Evolutionary conservation across 2,888 invertebrate genomes (phyloP).

Genomic region (Emmelina monodactyla): DNA sequence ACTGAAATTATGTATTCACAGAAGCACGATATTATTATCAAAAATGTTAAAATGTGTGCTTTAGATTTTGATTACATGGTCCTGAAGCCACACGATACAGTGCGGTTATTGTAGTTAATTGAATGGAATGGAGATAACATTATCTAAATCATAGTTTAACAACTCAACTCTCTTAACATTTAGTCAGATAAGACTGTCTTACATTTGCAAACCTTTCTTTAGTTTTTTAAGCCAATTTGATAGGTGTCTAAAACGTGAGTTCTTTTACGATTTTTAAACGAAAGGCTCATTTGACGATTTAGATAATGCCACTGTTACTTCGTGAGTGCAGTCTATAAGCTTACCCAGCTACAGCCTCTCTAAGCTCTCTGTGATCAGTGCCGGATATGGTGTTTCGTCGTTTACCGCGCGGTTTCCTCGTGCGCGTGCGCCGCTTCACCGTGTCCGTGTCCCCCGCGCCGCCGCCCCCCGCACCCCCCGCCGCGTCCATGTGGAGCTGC

Average conservation of each 20-base stretch:
- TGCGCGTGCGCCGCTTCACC: slow-evolving; percentile 74
- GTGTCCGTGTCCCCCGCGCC: slow-evolving; percentile 64
- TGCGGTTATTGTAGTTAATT: slow-evolving; percentile 46
- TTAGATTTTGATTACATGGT: slow-evolving; percentile 35
- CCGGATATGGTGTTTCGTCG: slow-evolving; percentile 91
- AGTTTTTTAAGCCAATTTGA: too few relatives aligned
- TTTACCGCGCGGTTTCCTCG: slow-evolving; percentile 80
- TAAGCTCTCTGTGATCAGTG: slow-evolving; percentile 89
- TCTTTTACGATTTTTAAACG: too few relatives aligned
- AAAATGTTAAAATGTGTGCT: slow-evolving; percentile 54
- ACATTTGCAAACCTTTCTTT: too few relatives aligned
- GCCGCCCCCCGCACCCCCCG: slow-evolving; percentile 36
- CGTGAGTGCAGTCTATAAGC: slow-evolving; percentile 63
- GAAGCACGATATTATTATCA: slow-evolving; percentile 54
- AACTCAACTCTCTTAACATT: slow-evolving; percentile 6
- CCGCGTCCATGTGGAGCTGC: too few relatives aligned
- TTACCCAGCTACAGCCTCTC: slow-evolving; percentile 85
- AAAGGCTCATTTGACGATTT: too few relatives aligned
- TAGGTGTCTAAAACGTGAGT: too few relatives aligned
- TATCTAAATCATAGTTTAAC: slow-evolving; percentile 25
- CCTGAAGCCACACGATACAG: slow-evolving; percentile 47
- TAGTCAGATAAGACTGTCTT: slow-evolving; percentile 15
- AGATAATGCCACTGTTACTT: slow-evolving; percentile 44
- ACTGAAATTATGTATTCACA: slow-evolving; percentile 49
- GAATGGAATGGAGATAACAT: slow-evolving; percentile 44